Percentiles rank a stretch among this genome's conserved stretches.
These are phyloP conservation scores for Dione vanillae DNA, from an alignment of 2,888 invertebrate species.

Conservation along the genomic window DNA sequence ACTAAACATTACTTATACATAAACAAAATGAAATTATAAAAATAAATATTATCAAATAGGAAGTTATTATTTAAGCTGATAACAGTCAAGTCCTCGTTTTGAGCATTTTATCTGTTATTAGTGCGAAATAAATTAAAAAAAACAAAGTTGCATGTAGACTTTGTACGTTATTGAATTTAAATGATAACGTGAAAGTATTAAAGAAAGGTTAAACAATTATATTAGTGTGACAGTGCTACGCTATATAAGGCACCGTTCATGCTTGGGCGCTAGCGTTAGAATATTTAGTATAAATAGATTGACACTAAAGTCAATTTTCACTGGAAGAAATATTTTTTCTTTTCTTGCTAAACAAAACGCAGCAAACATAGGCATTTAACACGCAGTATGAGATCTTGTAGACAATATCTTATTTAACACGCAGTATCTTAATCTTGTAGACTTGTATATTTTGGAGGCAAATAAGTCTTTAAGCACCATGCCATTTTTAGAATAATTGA, in stretches of 20 bases:
- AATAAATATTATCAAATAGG: constrained; percentile 13
- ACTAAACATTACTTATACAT: not conserved
- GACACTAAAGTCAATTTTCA: no score
- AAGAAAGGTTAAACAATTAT: not conserved
- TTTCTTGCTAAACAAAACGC: no score
- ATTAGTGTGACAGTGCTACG: not conserved
- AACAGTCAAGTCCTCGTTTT: constrained; percentile 13
- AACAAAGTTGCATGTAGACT: not conserved
- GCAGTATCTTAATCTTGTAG: no score
- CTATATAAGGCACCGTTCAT: not conserved
- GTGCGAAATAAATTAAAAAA: not conserved
- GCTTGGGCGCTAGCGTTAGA: no score
- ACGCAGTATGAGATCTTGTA: no score
- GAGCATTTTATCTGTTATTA: constrained; percentile 9
- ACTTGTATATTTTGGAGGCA: no score
- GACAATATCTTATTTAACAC: no score
- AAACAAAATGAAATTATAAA: not conserved
- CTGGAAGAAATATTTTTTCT: no score
- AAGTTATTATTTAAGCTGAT: constrained; percentile 5
- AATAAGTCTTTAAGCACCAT: no score
- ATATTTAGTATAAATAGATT: no score
- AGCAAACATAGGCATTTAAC: no score
- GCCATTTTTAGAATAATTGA: no score
- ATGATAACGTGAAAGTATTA: constrained; percentile 5
- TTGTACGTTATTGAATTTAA: not conserved